Evolutionary conservation across 2,113 vertebrate genomes (phyloP).

Genomic region (Hypomesus transpacificus): DNA sequence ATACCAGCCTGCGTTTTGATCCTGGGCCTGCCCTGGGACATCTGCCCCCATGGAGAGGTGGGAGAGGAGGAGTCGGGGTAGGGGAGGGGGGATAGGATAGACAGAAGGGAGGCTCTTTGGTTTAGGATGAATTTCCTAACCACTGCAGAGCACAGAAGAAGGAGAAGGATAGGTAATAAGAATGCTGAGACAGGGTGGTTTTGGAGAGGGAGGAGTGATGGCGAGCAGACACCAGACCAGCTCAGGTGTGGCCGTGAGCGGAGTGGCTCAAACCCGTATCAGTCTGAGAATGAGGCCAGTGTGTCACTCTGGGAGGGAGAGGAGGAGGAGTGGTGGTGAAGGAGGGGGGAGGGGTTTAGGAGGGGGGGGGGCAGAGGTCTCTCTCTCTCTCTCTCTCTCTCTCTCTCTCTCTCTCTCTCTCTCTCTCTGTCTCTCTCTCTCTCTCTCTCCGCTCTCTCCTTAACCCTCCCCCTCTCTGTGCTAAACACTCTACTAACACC

Average conservation of each 20-base stretch:
- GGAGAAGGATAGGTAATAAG: neutral
- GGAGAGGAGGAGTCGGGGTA: neutral
- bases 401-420: neutral
- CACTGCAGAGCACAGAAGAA: conserved; percentile 19
- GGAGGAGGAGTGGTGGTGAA: conserved; percentile 4
- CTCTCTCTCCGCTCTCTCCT: neutral
- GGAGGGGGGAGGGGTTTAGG: too few relatives aligned
- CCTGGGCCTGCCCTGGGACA: conserved; percentile 43
- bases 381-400: neutral
- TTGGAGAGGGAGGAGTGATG: neutral
- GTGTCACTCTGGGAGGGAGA: conserved; percentile 34
- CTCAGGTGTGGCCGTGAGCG: conserved; percentile 6
- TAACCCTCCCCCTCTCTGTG: neutral
- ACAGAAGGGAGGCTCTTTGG: neutral
- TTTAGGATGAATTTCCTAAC: conserved; percentile 6
- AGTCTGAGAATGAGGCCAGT: conserved; percentile 51
- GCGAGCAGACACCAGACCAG: neutral
- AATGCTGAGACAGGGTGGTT: neutral
- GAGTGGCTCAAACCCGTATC: conserved; percentile 31
- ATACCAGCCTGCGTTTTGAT: conserved; percentile 46
- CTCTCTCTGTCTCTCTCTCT: neutral
- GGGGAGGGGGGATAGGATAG: neutral
- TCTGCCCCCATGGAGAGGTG: conserved; percentile 26
- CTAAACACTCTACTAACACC: too few relatives aligned
- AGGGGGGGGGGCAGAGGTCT: conserved; percentile 15